Percentiles rank a stretch among this genome's conserved stretches.
Evolutionary conservation across 2,113 vertebrate genomes (phyloP).

Genomic region (Pteruthius melanotis): DNA sequence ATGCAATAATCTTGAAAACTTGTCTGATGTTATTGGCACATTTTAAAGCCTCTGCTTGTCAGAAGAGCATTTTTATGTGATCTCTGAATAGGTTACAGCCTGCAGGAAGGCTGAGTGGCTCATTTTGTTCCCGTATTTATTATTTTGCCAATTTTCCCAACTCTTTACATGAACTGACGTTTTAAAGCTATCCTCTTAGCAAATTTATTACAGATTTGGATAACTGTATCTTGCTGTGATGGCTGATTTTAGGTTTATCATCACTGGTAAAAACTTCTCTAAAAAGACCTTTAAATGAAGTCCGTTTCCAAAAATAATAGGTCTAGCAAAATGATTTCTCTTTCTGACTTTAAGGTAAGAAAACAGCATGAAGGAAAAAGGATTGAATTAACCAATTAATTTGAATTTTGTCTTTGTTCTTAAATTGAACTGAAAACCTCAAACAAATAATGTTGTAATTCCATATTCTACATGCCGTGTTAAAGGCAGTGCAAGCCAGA

Average conservation of each 20-base stretch:
- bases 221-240: neutral
- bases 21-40: neutral
- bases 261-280: neutral
- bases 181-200: conserved; percentile 7
- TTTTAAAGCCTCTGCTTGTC: neutral
- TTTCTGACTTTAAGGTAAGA: neutral
- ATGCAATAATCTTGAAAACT: neutral
- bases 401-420: neutral
- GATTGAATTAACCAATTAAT: neutral
- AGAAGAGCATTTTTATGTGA: neutral
- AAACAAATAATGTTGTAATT: neutral
- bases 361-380: neutral
- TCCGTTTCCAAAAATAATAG: neutral
- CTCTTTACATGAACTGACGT: conserved; percentile 2
- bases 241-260: neutral
- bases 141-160: neutral
- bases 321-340: neutral
- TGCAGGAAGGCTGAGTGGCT: neutral
- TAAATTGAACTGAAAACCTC: neutral
- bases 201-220: neutral
- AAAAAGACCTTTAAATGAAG: neutral
- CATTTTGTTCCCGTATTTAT: neutral
- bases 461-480: neutral
- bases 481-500: neutral
- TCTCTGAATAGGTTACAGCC: neutral